These are phyloP conservation scores for Leptothorax acervorum DNA, from an alignment of 2,888 invertebrate genomes.

Conservation along the genomic window DNA sequence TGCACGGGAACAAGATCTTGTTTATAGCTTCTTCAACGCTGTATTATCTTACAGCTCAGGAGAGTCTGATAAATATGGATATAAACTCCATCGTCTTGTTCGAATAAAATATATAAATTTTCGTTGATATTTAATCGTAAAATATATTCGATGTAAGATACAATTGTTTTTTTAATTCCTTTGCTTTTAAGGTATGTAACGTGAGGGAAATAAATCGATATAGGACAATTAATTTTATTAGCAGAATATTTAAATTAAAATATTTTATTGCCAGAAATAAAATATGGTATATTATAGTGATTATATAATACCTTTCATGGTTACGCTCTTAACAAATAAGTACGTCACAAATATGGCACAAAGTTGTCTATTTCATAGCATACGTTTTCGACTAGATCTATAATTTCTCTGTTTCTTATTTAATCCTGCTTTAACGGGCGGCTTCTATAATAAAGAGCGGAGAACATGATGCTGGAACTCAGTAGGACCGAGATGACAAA, in stretches of 20 bases:
- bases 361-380: not conserved
- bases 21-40: not conserved
- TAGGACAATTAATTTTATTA: slow-evolving; percentile 3
- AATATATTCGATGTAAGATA: not conserved
- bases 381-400: slow-evolving; percentile 33
- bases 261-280: slow-evolving; percentile 18
- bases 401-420: slow-evolving; percentile 23
- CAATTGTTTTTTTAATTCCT: slow-evolving; percentile 1
- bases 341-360: not conserved
- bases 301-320: not conserved
- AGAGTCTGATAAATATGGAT: not conserved
- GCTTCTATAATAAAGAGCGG: slow-evolving; percentile 89
- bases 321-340: slow-evolving; percentile 16
- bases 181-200: not conserved
- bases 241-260: not conserved
- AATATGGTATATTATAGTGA: not conserved
- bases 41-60: not conserved
- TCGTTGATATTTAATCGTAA: not conserved
- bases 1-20: not conserved
- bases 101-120: not conserved
- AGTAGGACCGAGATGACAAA: slow-evolving; percentile 90
- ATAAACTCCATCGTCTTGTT: not conserved
- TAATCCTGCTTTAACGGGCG: slow-evolving; percentile 81
- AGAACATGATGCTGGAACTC: slow-evolving; percentile 90
- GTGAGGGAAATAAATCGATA: not conserved